These are phyloP conservation scores for Semnopithecus entellus DNA, from an alignment of 2,113 vertebrate genomes.

Conservation along the genomic window DNA sequence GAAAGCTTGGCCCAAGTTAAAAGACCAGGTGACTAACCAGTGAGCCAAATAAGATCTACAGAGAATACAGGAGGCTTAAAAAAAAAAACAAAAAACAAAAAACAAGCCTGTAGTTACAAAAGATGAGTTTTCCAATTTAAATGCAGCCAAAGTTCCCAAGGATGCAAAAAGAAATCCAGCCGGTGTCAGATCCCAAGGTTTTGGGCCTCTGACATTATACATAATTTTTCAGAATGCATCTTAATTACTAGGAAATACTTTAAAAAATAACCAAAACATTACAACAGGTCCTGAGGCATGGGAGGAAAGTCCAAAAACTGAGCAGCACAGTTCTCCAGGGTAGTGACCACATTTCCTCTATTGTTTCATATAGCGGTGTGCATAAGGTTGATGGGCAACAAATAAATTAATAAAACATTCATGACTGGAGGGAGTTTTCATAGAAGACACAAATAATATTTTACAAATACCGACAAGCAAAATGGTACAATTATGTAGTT, in stretches of 20 bases:
- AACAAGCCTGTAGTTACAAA: conserved; percentile 7
- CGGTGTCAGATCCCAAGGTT: not conserved
- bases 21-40: conserved; percentile 49
- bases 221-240: conserved; percentile 50
- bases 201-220: conserved; percentile 1
- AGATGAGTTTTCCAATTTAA: conserved; percentile 50
- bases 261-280: conserved; percentile 42
- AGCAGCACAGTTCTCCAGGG: not conserved
- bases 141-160: conserved; percentile 30
- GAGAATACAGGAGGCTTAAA: conserved; percentile 30
- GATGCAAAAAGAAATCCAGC: not conserved
- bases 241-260: conserved; percentile 62
- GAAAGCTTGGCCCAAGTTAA: conserved; percentile 56
- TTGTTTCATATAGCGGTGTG: not conserved
- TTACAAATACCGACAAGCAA: conserved; percentile 56
- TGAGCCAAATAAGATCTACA: conserved; percentile 57
- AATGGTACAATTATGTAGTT: conserved; percentile 48
- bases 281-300: not conserved
- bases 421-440: conserved; percentile 61
- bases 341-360: not conserved
- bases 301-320: not conserved
- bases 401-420: conserved; percentile 60
- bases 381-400: conserved; percentile 38
- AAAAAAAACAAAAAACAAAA: not conserved
- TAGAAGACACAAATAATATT: conserved; percentile 52